phyloP scores from a whole-genome alignment of 2,113 vertebrate species.

The Saiga tatarica region DNA sequence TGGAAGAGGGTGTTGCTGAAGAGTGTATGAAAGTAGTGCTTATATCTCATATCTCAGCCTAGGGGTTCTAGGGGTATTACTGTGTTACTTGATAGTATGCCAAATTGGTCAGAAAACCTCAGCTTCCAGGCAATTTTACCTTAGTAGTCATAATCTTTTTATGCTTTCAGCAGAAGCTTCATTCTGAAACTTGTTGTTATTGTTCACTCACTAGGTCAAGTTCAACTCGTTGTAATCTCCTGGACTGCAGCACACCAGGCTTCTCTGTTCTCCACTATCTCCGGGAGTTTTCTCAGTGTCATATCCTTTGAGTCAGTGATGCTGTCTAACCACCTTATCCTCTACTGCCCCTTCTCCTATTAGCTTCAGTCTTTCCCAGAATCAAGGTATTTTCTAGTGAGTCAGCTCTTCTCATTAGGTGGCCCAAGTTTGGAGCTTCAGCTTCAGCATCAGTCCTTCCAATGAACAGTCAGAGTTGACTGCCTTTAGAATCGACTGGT shows the following conservation, averaged over 20 bases:
- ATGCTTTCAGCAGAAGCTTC: background rate
- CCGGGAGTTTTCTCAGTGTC: background rate
- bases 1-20: background rate
- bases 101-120: background rate
- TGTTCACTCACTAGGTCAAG: background rate
- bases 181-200: background rate
- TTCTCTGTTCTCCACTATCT: background rate
- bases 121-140: background rate
- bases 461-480: background rate
- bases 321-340: background rate
- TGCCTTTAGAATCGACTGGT: background rate
- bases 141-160: background rate
- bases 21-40: background rate
- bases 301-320: background rate
- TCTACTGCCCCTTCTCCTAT: background rate
- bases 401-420: background rate
- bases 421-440: background rate
- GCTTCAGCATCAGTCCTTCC: background rate
- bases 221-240: accelerated
- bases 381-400: background rate
- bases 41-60: background rate
- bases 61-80: background rate
- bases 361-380: background rate
- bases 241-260: background rate
- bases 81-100: background rate